Evolutionary conservation across 2,888 invertebrate species (phyloP), one percentile per base, ranked within the genome.

Genomic region (Dynastes tityus): DNA sequence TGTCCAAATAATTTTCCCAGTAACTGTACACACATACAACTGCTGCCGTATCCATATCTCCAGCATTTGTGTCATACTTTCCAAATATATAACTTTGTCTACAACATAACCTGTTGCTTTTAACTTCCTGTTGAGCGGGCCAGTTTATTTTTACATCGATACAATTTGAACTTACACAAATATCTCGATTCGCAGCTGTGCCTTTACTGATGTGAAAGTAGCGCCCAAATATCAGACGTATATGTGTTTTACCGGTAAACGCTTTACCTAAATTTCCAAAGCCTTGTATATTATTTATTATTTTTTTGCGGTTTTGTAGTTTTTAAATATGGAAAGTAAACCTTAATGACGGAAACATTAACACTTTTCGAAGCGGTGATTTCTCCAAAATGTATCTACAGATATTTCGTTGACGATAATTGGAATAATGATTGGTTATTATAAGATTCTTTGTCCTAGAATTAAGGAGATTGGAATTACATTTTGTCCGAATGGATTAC

Each of bases 61-160:
- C 55, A 55, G 22, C 3, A 55, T 55, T 6, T 5, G 22, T 22
- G 55, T 55, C 6, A 22, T n/a, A 55, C 22, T 55, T 55, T 55
- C 55, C 55, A 55, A 55, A 55, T 16, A 6, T 45, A 45, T 5
- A 37, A 53, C 2, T 53, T 11, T 53, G 13, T 11, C 53, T 3
- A 13, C 55, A 22, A 55, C 55, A 55, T 55, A 55, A 55, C 55
- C 55, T 55, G 55, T 55, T n/a, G 55, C 55, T n/a, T 22, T 55
- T 53, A n/a, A 55, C 16, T 55, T 55, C 55, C 55, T 11, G 55
- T 55, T 16, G 55, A 55, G 13, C 16, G 55, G 13, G 55, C 55
- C 22, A 55, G n/a, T 16, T 55, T 55, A 55, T 55, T 55, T 55
- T 55, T 22, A 22, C 55, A 22, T 13, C 1, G 22, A 16, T 55